Base-by-base conservation (phyloP, 2,797 vertebrate species). In the Myiotriccus ornatus region DNA sequence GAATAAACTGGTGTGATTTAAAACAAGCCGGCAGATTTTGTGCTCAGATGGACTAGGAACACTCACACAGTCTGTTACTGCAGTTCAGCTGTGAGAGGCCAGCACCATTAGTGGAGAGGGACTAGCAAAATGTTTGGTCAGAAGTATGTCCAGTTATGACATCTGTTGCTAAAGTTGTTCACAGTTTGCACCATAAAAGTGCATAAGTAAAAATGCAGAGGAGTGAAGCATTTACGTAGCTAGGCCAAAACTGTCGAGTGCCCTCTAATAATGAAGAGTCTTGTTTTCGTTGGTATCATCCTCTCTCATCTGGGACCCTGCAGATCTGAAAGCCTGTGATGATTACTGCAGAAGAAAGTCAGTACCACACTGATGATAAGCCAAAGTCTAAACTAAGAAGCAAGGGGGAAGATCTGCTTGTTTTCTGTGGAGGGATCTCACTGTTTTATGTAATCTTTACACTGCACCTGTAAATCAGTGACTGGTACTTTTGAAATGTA, bases 21-120 rank as follows among this genome's bases (percentile, higher is more conserved):
- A 91, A 94, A 84, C 65, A 88, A 82, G 44, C 39, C 84, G 63
- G 47, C 93, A 94, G 91, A 93, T 96, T 95, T 94, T 81, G 90
- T 93, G 94, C 91, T 96, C 96, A 96, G 90, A 94, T 96, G 95
- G 91, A 73, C 73, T 55, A 52, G 87, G 91, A 96, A 93, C 83
- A 70, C 65, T 81, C 77, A 56, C 0, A 0, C 82, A 86, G 88
- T 57, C 96, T 96, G 90, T 94, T 94, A 75, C 21, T 94, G 74
- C 92, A 67, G 82, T 88, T 96, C 77, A 88, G 91, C 91, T 94
- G 95, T 68, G 93, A 84, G 83, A 88, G 88, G 71, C 67, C 89
- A 87, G 69, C 81, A 89, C 70, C 59, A 27, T 82, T 84, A 65
- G 25, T 10, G 0, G 83, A 88, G 65, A 78, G 62, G 79, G 57